phyloP scores from a whole-genome alignment of 2,888 invertebrate species.

The Volucella zonaria region DNA sequence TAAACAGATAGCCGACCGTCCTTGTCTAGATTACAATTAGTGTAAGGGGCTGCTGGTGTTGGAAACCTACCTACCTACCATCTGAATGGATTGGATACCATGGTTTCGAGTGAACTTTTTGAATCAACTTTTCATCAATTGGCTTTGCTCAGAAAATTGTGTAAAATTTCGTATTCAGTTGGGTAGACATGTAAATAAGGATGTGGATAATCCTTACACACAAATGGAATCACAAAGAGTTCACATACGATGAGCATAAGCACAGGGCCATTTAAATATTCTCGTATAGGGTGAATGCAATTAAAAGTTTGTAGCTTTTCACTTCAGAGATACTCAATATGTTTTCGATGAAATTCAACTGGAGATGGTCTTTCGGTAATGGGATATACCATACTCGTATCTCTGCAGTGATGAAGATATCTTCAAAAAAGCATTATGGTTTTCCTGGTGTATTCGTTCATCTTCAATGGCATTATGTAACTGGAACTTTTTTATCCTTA shows the following conservation, averaged over 20 bases:
- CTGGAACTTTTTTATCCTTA: no score
- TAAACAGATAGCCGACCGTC: neutral
- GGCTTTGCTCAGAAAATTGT: constrained; percentile 35
- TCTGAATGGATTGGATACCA: constrained; percentile 2
- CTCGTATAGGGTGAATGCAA: constrained; percentile 44
- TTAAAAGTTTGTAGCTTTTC: constrained; percentile 61
- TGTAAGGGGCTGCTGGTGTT: neutral
- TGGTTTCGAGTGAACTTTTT: constrained; percentile 22
- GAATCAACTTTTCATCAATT: constrained; percentile 56
- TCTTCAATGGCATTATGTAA: no score
- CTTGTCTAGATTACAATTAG: constrained; percentile 2
- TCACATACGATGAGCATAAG: neutral
- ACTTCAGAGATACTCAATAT: constrained; percentile 54
- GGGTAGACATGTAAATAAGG: constrained; percentile 34
- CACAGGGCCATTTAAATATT: neutral
- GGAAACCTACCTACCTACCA: neutral
- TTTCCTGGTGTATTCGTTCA: no score
- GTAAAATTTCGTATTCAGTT: constrained; percentile 42
- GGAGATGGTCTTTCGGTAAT: constrained; percentile 21
- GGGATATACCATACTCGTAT: constrained; percentile 9
- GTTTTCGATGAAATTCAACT: neutral
- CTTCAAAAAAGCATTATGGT: no score
- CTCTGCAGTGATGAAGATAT: no score
- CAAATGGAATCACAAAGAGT: constrained; percentile 1
- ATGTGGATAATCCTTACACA: constrained; percentile 14